Percentiles rank a stretch among this genome's conserved stretches.
These are phyloP conservation scores for Leiothrix lutea DNA, from an alignment of 2,113 vertebrate species.

Conservation along the genomic window DNA sequence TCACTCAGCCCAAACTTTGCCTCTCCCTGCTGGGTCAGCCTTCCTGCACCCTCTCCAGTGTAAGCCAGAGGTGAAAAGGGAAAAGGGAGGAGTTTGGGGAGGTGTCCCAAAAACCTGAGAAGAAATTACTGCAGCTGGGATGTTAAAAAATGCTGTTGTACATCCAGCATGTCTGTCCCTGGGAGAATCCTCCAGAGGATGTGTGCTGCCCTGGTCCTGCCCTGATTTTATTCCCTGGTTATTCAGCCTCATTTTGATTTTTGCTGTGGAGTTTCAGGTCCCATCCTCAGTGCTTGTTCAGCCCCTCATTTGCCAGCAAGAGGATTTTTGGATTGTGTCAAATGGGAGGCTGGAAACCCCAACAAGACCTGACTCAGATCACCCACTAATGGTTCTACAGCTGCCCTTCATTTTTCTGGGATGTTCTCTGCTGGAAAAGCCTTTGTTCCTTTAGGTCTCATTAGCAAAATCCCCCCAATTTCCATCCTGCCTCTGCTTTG, in stretches of 20 bases:
- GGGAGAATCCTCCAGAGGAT: not conserved
- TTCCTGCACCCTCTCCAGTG: not conserved
- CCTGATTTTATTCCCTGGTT: not conserved
- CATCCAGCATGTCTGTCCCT: not conserved
- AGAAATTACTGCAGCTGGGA: not conserved
- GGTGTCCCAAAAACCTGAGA: not conserved
- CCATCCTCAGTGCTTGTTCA: not conserved
- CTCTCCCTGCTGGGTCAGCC: not conserved
- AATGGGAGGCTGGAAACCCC: not conserved
- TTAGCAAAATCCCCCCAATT: not conserved
- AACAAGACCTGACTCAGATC: not conserved
- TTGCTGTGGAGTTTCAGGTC: not conserved
- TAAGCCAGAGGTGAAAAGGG: not conserved
- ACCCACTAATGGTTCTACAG: not conserved
- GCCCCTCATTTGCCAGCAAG: not conserved
- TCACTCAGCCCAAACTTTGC: not conserved
- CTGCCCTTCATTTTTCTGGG: not conserved
- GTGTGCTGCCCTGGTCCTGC: not conserved
- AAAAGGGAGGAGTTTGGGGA: not conserved
- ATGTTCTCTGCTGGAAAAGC: not conserved
- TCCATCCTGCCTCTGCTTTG: not conserved
- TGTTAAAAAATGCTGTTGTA: not conserved
- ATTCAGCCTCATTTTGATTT: not conserved
- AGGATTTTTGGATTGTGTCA: not conserved
- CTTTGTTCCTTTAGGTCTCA: not conserved